phyloP scores from a whole-genome alignment of 2,888 invertebrate genomes.

The Ectemnius lituratus region DNA sequence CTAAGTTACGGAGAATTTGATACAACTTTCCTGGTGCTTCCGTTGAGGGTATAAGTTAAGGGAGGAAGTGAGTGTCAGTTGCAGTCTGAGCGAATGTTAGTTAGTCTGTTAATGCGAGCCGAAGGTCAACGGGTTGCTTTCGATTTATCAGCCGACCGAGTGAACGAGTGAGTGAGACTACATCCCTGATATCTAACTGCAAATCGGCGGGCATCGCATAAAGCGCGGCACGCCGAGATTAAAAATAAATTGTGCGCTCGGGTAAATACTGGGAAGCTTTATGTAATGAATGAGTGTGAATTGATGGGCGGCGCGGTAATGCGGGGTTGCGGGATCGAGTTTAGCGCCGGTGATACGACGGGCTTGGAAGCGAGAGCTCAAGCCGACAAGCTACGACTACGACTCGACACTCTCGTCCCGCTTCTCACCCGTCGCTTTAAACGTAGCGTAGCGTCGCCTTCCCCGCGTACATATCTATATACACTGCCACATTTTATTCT shows the following conservation, averaged over 20 bases:
- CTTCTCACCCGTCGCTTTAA: too few relatives aligned
- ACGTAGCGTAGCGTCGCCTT: too few relatives aligned
- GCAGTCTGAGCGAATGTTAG: too few relatives aligned
- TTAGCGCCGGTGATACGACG: constrained; percentile 26
- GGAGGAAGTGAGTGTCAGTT: too few relatives aligned
- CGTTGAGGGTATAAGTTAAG: too few relatives aligned
- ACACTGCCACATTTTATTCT: constrained; percentile 33
- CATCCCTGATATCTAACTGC: neutral
- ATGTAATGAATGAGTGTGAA: constrained; percentile 74
- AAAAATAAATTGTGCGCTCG: constrained; percentile 53
- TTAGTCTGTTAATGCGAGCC: too few relatives aligned
- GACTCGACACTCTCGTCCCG: constrained; percentile 23
- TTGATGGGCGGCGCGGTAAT: constrained; percentile 46
- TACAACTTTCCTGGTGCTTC: too few relatives aligned
- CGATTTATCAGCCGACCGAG: too few relatives aligned
- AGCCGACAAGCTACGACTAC: neutral
- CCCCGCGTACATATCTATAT: too few relatives aligned
- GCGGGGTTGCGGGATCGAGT: constrained; percentile 6
- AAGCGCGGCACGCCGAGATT: constrained; percentile 47
- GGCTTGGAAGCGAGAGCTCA: neutral
- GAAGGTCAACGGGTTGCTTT: too few relatives aligned
- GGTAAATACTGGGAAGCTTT: constrained; percentile 70
- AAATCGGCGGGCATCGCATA: constrained; percentile 45
- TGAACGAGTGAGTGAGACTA: too few relatives aligned
- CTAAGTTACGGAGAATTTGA: too few relatives aligned